Conservation (phyloP, 2,113 vertebrate species). For the Carassius auratus region DNA sequence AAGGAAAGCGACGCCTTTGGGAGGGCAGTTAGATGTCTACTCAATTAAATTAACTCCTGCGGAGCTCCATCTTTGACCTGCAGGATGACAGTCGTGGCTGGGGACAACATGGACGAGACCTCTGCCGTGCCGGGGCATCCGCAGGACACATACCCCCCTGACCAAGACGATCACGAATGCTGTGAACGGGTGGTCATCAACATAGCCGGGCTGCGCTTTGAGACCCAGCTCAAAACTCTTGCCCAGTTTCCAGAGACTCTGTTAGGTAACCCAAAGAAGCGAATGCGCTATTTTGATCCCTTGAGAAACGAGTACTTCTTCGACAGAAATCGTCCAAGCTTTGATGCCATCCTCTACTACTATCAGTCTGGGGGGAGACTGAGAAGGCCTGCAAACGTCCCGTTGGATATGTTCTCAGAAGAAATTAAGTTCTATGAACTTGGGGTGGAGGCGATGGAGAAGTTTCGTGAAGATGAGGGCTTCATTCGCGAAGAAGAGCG, state of each 20-base stretch:
- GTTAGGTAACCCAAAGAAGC: slow-evolving; percentile 82
- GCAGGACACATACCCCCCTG: slow-evolving; percentile 89
- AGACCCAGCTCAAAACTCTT: slow-evolving; percentile 80
- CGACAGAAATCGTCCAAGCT: slow-evolving; percentile 82
- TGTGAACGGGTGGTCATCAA: slow-evolving; percentile 98
- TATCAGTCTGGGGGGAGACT: slow-evolving; percentile 95
- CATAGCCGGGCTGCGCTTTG: slow-evolving; percentile 88
- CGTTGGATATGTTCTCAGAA: slow-evolving; percentile 99
- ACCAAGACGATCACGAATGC: slow-evolving; percentile 94
- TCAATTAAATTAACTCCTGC: slow-evolving; percentile 67
- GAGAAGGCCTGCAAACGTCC: slow-evolving; percentile 93
- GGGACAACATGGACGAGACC: slow-evolving; percentile 94
- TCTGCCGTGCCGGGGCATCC: slow-evolving; percentile 91
- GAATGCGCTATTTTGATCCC: slow-evolving; percentile 97
- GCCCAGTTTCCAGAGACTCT: slow-evolving; percentile 80
- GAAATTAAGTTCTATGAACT: slow-evolving; percentile 99
- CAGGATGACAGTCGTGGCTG: slow-evolving; percentile 96
- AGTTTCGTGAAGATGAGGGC: slow-evolving; percentile 96
- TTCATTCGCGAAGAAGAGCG: slow-evolving; percentile 96
- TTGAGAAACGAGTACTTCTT: slow-evolving; percentile 88
- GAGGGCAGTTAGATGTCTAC: slow-evolving; percentile 67
- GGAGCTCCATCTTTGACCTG: slow-evolving; percentile 51
- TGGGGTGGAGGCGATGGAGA: slow-evolving; percentile 98
- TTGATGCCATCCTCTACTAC: slow-evolving; percentile 85
- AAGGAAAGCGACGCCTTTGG: slow-evolving; percentile 61